Evolutionary conservation across 2,888 invertebrate genomes (phyloP), one percentile per base, ranked within the genome.

Genomic region (Asteroscopus sphinx): DNA sequence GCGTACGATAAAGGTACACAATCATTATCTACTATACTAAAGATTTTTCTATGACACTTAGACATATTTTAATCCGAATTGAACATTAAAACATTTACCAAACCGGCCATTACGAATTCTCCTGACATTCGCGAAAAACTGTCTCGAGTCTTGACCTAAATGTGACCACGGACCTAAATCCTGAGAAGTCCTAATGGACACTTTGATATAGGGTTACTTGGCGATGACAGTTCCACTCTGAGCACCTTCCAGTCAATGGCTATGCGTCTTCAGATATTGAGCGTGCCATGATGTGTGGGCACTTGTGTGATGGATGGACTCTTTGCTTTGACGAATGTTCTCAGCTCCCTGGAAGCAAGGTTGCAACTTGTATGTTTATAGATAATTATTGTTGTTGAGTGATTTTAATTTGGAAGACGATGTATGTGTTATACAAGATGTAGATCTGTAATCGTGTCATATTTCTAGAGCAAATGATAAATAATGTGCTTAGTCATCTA

Each of bases 211-310:
- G 70, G 46, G 41, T 49, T 47, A 64, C 48, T 65, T 51, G 59
- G 39, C 41, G 39, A 46, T 53, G 67, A 66, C 66, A 68, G 60
- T 35, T 61, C 49, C 47, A 57, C 30, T 54, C 21, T n/a, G 26
- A 52, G 47, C 40, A 21, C 39, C 44, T 63, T 33, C 9, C 25
- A 67, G 36, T 32, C 40, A 37, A 25, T 37, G 21, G 52, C 45
- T 15, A 67, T 68, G 73, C 52, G 55, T 68, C 64, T 65, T 51
- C 30, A 40, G 52, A 26, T 59, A 69, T 64, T 48, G 52, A 37
- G 36, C 17, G 39, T 12, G 13, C 69, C 47, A 54, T 72, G 73
- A 73, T 61, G 39, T 71, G 65, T 65, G 37, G 47, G 42, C 37
- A 41, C 47, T 56, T 46, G 41, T 12, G 47, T 65, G 69, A 69